Evolutionary conservation across 2,113 vertebrate genomes (phyloP).

Genomic region (Anas platyrhynchos): DNA sequence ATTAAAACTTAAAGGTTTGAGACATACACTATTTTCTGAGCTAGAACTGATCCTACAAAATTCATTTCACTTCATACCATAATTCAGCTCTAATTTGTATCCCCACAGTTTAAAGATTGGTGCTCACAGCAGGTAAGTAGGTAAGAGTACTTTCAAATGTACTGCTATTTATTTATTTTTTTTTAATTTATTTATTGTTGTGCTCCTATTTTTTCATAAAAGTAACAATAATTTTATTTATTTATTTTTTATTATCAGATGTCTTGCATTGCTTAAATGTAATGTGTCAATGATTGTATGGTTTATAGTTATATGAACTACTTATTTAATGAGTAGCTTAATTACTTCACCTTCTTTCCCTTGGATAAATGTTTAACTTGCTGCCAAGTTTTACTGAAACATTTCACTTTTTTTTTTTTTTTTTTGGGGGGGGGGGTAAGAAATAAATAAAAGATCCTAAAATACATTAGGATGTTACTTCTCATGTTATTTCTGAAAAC

Average conservation of each 20-base stretch:
- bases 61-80: neutral
- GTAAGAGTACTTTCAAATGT: neutral
- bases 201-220: neutral
- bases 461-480: neutral
- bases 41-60: neutral
- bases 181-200: too few relatives aligned
- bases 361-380: neutral
- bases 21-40: neutral
- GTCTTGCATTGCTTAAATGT: neutral
- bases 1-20: neutral
- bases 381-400: neutral
- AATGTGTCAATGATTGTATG: neutral
- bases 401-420: neutral
- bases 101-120: neutral
- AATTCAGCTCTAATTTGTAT: neutral
- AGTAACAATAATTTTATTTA: too few relatives aligned
- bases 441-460: neutral
- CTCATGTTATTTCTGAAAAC: neutral
- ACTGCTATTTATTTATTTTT: neutral
- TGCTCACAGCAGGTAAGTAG: neutral
- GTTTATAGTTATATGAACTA: neutral
- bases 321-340: neutral
- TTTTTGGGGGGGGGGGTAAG: neutral
- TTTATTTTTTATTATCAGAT: neutral
- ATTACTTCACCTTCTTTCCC: neutral